Evolutionary conservation across 2,797 vertebrate genomes (phyloP).

Genomic region (Onychomys arenicola): DNA sequence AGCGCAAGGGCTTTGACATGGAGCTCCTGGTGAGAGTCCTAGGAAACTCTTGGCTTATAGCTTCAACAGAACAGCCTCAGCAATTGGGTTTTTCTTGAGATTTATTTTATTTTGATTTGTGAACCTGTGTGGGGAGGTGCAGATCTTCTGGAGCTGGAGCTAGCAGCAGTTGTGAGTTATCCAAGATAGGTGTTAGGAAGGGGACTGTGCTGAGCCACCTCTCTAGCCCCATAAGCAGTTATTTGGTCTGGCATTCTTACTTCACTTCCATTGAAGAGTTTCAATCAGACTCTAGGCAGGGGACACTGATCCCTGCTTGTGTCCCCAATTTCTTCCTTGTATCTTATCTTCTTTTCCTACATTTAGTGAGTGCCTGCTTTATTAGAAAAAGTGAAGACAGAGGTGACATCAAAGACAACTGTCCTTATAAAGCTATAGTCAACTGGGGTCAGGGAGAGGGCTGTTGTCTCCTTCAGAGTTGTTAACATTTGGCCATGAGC

Average conservation of each 20-base stretch:
- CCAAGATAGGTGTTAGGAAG: neutral
- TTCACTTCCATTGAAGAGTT: neutral
- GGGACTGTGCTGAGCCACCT: too few relatives aligned
- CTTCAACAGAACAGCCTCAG: neutral
- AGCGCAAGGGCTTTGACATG: neutral
- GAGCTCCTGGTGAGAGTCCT: neutral
- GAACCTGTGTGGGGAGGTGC: fast-evolving
- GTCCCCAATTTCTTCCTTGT: neutral
- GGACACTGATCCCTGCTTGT: neutral
- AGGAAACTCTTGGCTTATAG: too few relatives aligned
- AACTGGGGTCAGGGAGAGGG: neutral
- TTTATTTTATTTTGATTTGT: neutral
- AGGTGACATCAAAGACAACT: neutral
- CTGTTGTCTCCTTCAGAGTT: neutral
- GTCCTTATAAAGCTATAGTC: neutral
- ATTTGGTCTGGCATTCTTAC: neutral
- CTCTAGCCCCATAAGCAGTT: neutral
- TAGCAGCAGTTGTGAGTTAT: neutral
- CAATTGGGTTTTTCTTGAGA: neutral
- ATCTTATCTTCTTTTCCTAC: neutral
- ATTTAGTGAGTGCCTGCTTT: neutral
- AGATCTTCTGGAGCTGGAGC: neutral
- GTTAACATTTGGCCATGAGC: neutral
- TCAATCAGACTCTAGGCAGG: too few relatives aligned
- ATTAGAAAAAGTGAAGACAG: neutral